Percentiles rank a stretch among this genome's conserved stretches.
Evolutionary conservation across 2,113 vertebrate species (phyloP).

Genomic region (Clarias gariepinus): DNA sequence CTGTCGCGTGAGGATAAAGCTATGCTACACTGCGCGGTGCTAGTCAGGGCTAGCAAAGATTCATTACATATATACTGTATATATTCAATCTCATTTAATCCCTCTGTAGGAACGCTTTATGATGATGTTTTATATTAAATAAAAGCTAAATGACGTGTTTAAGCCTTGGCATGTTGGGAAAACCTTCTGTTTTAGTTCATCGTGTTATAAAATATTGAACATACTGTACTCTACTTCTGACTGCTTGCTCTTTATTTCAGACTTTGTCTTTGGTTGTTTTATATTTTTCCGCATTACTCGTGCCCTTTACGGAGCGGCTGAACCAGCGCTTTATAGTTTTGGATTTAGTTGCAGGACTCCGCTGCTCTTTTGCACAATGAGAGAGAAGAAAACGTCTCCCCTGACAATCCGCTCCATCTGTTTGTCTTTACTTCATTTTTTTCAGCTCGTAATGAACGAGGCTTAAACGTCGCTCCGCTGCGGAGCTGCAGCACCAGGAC

Average conservation of each 20-base stretch:
- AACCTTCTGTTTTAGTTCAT: background rate
- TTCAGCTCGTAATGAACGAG: slow-evolving; percentile 10
- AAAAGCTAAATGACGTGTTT: background rate
- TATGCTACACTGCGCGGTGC: background rate
- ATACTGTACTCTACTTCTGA: background rate
- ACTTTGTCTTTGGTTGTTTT: background rate
- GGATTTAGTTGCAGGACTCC: background rate
- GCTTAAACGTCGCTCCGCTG: background rate
- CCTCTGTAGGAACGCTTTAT: too few species aligned
- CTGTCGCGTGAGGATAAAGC: background rate
- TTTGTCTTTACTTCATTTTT: background rate
- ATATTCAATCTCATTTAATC: background rate
- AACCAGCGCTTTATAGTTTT: background rate
- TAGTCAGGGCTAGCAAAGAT: background rate
- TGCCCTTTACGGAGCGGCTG: background rate
- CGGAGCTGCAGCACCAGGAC: background rate
- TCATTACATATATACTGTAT: background rate
- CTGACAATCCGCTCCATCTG: background rate
- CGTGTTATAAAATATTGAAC: too few species aligned
- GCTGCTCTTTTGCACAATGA: background rate
- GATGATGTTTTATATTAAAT: too few species aligned
- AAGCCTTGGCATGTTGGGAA: background rate
- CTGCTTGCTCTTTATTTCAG: background rate
- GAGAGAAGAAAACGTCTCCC: background rate
- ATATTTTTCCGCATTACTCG: background rate